phyloP scores from a whole-genome alignment of 35 echinoderm and acorn worm species.

The Lytechinus variegatus region DNA sequence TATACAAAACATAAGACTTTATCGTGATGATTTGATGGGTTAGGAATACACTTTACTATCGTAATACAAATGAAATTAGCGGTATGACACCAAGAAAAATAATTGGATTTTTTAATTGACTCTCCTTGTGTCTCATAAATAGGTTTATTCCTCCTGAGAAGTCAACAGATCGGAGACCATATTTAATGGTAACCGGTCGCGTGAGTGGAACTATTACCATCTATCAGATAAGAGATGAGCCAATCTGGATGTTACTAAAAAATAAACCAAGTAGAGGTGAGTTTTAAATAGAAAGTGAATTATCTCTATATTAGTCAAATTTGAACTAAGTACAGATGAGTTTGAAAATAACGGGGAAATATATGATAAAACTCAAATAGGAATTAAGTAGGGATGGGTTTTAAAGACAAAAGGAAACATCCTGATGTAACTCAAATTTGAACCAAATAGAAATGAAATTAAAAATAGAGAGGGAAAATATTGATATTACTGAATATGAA shows the following conservation, averaged over 20 bases:
- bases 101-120: too few relatives aligned
- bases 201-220: conserved; percentile 27
- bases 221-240: conserved; percentile 32
- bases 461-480: too few relatives aligned
- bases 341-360: too few relatives aligned
- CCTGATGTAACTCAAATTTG: background rate
- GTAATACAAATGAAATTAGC: too few relatives aligned
- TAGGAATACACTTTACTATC: too few relatives aligned
- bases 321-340: too few relatives aligned
- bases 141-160: conserved; percentile 31
- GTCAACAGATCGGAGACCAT: background rate
- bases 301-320: too few relatives aligned
- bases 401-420: background rate
- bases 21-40: too few relatives aligned
- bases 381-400: too few relatives aligned
- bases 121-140: background rate
- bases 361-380: too few relatives aligned
- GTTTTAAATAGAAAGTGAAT: background rate
- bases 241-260: conserved; percentile 35
- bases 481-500: background rate
- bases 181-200: conserved; percentile 8
- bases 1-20: too few relatives aligned
- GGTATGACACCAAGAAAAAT: too few relatives aligned
- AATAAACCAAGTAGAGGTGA: background rate
- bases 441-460: background rate